These are phyloP conservation scores for Drosophila saltans DNA, from an alignment of 1,140 invertebrate genomes.

Conservation along the genomic window DNA sequence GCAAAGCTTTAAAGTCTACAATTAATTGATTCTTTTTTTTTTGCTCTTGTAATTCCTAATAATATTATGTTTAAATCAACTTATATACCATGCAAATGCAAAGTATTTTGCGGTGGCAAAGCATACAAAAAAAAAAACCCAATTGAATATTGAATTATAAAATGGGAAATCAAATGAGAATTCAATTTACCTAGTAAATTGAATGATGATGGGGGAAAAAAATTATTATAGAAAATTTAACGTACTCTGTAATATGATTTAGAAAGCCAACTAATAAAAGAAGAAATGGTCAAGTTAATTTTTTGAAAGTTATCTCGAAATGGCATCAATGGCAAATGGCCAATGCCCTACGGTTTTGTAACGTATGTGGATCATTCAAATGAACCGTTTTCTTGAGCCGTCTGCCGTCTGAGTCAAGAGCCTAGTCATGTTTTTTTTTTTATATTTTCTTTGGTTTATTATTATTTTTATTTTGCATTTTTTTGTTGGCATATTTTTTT, in stretches of 20 bases:
- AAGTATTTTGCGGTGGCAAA: not conserved
- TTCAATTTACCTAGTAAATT: not conserved
- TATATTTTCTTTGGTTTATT: conserved; percentile 16
- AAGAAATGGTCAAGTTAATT: not conserved
- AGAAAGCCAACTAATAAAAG: not conserved
- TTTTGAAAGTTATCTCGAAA: not conserved
- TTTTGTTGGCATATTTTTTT: not conserved
- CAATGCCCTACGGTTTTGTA: not conserved
- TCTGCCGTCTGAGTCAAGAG: not conserved
- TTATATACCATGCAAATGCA: not conserved
- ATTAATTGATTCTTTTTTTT: no score
- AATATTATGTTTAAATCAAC: not conserved
- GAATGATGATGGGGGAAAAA: not conserved
- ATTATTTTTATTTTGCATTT: conserved; percentile 37
- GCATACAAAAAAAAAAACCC: not conserved
- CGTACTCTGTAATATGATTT: not conserved
- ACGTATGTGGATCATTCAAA: conserved; percentile 4
- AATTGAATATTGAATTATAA: not conserved
- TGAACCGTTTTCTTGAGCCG: not conserved
- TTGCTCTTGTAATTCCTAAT: no score
- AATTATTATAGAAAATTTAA: not conserved
- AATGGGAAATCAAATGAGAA: conserved; percentile 5
- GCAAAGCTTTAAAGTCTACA: no score
- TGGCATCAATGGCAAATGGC: not conserved
- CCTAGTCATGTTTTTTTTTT: conserved; percentile 24